phyloP scores from a whole-genome alignment of 2,113 vertebrate genomes.

The Phyllostomus discolor region DNA sequence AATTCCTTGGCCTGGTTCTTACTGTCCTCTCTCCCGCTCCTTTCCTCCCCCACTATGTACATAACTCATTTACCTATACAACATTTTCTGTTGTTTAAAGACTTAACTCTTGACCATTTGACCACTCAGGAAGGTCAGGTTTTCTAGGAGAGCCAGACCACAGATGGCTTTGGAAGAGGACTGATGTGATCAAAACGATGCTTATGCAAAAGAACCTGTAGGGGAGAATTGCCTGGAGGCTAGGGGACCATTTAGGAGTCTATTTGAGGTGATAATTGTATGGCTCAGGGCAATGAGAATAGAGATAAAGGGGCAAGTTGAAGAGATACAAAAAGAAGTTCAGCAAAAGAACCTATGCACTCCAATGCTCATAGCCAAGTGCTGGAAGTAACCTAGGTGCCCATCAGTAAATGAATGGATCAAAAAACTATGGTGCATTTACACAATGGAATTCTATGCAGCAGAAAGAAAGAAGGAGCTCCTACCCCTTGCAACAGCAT shows the following conservation, averaged over 20 bases:
- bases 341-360: neutral
- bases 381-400: too few relatives aligned
- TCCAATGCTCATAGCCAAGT: too few relatives aligned
- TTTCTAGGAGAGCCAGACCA: neutral
- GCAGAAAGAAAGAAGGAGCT: too few relatives aligned
- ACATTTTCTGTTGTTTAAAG: conserved; percentile 35
- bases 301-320: conserved; percentile 28
- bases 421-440: too few relatives aligned
- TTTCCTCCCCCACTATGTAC: neutral
- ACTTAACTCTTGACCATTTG: conserved; percentile 59
- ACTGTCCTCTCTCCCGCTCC: neutral
- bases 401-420: too few relatives aligned
- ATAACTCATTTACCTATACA: neutral
- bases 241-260: conserved; percentile 51
- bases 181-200: conserved; percentile 47
- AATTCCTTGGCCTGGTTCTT: neutral
- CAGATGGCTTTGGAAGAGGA: neutral
- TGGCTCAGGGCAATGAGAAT: neutral
- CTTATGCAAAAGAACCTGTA: conserved; percentile 47
- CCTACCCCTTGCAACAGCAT: too few relatives aligned
- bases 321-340: neutral
- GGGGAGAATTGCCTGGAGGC: neutral
- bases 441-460: too few relatives aligned
- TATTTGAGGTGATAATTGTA: conserved; percentile 68
- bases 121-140: neutral